phyloP scores from a whole-genome alignment of 2,113 vertebrate genomes.

The Eclectus roratus region DNA sequence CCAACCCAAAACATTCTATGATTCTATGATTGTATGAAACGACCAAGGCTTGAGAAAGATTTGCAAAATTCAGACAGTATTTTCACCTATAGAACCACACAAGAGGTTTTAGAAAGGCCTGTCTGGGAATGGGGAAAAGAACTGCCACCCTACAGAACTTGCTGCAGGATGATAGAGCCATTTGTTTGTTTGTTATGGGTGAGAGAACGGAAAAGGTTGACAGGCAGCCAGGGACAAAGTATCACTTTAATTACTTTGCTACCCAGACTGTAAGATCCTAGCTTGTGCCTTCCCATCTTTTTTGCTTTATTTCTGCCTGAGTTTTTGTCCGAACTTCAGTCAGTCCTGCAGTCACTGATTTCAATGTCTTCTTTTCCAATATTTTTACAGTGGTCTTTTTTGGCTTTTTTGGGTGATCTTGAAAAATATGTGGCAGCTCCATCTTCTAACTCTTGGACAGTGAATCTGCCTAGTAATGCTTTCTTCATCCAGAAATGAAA shows the following conservation, averaged over 20 bases:
- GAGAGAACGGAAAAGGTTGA: not conserved
- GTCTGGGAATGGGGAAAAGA: not conserved
- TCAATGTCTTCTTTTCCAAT: not conserved
- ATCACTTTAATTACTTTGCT: not conserved
- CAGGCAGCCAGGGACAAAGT: not conserved
- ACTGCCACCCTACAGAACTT: not conserved
- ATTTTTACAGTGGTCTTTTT: not conserved
- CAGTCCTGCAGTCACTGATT: not conserved
- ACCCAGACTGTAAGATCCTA: not conserved
- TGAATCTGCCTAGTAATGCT: not conserved
- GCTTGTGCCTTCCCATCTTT: not conserved
- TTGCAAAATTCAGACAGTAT: not conserved
- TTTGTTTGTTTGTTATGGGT: not conserved
- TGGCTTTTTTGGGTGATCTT: not conserved
- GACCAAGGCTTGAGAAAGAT: not conserved
- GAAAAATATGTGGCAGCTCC: not conserved
- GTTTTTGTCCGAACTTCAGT: not conserved
- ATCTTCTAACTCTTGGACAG: not conserved
- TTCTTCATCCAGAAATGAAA: not conserved
- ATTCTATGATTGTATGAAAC: not conserved
- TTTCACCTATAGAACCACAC: not conserved
- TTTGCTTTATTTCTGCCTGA: not conserved
- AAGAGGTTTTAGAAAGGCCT: not conserved
- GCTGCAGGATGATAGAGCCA: not conserved
- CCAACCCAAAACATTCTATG: not conserved